Evolutionary conservation across 1,140 invertebrate species (phyloP).

Genomic region (Leucophenga varia): DNA sequence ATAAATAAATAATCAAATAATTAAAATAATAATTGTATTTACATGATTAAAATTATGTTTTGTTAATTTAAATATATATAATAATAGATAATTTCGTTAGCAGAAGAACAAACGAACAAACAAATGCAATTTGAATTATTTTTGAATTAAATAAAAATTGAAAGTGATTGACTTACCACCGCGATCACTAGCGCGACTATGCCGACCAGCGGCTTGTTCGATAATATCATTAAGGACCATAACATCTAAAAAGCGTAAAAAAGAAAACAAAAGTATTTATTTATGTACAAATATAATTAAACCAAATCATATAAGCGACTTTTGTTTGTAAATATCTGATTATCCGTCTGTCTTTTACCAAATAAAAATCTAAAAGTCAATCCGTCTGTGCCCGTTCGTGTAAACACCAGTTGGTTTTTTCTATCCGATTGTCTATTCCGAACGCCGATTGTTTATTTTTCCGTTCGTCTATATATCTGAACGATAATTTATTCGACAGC

Average conservation of each 20-base stretch:
- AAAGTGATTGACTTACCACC: conserved; percentile 70
- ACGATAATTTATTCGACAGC: no score
- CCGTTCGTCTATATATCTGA: no score
- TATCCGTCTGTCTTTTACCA: no score
- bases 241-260: conserved; percentile 70
- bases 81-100: background rate
- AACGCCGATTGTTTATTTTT: no score
- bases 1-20: conserved; percentile 3
- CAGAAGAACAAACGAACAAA: conserved; percentile 5
- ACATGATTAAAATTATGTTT: conserved; percentile 6
- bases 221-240: conserved; percentile 98
- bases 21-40: background rate
- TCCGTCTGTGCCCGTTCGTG: no score
- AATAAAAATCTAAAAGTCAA: no score
- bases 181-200: conserved; percentile 77
- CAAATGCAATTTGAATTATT: background rate
- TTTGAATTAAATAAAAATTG: background rate
- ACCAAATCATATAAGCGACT: no score
- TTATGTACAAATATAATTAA: background rate
- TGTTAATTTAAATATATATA: no score
- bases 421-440: no score
- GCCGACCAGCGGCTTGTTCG: conserved; percentile 87
- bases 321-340: no score
- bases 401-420: no score
- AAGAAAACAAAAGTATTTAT: no score